These are phyloP conservation scores for Saccostrea cuccullata DNA, from an alignment of 1,140 invertebrate genomes.

Conservation along the genomic window DNA sequence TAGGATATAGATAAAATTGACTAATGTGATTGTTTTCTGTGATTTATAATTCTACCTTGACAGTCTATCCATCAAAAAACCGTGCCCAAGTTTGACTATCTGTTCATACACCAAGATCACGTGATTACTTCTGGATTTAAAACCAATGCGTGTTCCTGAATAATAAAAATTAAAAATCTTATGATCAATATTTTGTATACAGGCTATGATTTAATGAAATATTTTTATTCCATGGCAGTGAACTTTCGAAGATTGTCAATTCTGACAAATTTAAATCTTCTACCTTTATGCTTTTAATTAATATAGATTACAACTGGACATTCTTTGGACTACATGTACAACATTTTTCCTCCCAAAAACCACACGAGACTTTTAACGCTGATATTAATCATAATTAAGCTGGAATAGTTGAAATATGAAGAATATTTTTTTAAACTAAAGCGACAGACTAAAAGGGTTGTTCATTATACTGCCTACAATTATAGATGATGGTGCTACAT, in stretches of 20 bases:
- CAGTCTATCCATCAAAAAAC: conserved; percentile 27
- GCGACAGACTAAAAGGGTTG: conserved; percentile 20
- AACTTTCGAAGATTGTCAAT: conserved; percentile 24
- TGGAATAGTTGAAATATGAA: conserved; percentile 6
- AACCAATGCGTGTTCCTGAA: neutral
- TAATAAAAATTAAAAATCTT: conserved; percentile 36
- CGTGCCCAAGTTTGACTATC: conserved; percentile 12
- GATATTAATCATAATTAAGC: conserved; percentile 17
- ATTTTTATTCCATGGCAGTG: conserved; percentile 4
- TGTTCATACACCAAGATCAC: conserved; percentile 10
- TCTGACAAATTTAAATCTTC: neutral
- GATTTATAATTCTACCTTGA: conserved; percentile 10
- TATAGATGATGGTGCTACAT: conserved; percentile 12
- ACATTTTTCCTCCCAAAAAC: neutral
- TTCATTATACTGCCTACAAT: neutral
- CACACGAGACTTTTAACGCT: neutral
- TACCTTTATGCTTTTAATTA: neutral
- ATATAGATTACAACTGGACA: neutral
- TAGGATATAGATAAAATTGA: conserved; percentile 33
- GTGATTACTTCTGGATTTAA: neutral
- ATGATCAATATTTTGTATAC: conserved; percentile 19
- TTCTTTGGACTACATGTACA: neutral
- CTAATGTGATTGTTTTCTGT: conserved; percentile 12
- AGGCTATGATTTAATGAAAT: conserved; percentile 7
- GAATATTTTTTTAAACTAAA: neutral